Percentiles rank a stretch among this genome's conserved stretches.
Evolutionary conservation across 2,888 invertebrate genomes (phyloP).

Genomic region (Nymphalis urticae): DNA sequence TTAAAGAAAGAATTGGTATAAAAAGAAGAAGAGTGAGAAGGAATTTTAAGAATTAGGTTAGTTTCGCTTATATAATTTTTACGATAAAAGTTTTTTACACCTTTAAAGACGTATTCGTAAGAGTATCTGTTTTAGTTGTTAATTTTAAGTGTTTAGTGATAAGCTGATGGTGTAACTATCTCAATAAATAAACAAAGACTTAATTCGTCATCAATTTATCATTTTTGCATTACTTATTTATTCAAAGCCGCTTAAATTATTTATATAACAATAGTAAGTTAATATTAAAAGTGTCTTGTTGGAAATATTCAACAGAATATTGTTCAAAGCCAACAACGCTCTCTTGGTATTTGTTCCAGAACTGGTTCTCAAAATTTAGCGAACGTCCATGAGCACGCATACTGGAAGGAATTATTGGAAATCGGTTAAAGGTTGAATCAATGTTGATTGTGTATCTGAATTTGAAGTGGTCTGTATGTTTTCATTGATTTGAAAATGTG

Average conservation of each 20-base stretch:
- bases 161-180: too few species aligned
- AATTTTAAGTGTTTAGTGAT: too few species aligned
- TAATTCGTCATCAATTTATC: too few species aligned
- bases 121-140: too few species aligned
- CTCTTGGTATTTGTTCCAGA: conserved; percentile 4
- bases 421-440: not conserved
- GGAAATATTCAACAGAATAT: not conserved
- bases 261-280: not conserved
- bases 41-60: too few species aligned
- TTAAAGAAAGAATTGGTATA: too few species aligned
- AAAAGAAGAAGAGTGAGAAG: too few species aligned
- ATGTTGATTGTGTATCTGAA: not conserved
- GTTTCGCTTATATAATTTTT: too few species aligned
- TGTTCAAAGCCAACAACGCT: not conserved
- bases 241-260: not conserved
- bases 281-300: too few species aligned
- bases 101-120: too few species aligned
- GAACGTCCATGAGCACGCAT: not conserved
- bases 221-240: not conserved
- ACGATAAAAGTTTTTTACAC: too few species aligned
- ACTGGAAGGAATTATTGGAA: not conserved
- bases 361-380: not conserved
- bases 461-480: not conserved
- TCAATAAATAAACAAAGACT: too few species aligned
- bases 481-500: not conserved